These are phyloP conservation scores for Empis stercorea DNA, from an alignment of 2,888 invertebrate species.

Conservation along the genomic window DNA sequence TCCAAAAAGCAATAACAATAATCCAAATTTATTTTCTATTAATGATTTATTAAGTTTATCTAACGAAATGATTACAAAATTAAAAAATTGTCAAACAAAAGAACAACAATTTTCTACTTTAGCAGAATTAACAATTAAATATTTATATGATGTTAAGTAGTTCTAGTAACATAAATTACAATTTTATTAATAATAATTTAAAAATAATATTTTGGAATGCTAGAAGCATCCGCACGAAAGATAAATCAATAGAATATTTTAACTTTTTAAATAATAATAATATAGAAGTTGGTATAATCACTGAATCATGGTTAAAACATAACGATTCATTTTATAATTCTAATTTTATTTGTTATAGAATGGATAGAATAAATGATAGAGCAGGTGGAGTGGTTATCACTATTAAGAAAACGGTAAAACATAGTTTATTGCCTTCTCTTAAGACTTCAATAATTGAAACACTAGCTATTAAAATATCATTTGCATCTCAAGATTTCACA, in stretches of 20 bases:
- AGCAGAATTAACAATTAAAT: background rate
- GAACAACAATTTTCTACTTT: background rate
- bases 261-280: background rate
- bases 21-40: background rate
- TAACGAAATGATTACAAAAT: background rate
- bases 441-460: background rate
- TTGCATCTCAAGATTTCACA: no score
- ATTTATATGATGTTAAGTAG: background rate
- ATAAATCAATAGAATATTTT: background rate
- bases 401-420: background rate
- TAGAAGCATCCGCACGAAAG: background rate
- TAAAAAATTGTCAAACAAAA: background rate
- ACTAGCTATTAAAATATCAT: background rate
- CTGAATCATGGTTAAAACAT: background rate
- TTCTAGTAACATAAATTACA: no score
- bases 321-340: background rate
- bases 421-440: background rate
- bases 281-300: background rate
- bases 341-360: background rate
- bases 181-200: background rate
- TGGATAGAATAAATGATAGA: background rate
- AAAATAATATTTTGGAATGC: background rate
- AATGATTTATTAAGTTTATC: background rate
- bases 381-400: background rate
- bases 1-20: background rate